Conservation (phyloP, 2,113 vertebrate genomes). For the Chaetodon auriga region DNA sequence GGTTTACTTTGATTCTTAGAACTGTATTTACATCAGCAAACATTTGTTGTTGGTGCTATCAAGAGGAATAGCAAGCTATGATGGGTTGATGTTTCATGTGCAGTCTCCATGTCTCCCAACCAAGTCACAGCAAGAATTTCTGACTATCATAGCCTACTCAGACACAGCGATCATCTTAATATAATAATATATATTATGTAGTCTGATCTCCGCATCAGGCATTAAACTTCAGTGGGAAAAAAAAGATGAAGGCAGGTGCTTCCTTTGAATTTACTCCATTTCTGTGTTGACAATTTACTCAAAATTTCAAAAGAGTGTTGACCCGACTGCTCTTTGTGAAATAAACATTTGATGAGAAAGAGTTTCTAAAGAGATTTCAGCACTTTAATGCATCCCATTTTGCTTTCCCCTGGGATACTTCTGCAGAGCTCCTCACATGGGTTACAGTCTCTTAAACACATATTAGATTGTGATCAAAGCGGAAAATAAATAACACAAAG, state of each 20-base stretch:
- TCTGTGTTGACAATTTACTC: background rate
- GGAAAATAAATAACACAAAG: background rate
- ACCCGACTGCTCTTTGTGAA: background rate
- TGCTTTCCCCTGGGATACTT: background rate
- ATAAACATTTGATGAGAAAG: slow-evolving; percentile 5
- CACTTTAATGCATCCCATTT: background rate
- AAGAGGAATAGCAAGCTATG: background rate
- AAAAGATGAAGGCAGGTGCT: background rate
- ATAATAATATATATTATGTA: background rate
- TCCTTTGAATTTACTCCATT: background rate
- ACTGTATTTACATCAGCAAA: background rate
- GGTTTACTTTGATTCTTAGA: background rate
- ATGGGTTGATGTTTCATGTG: background rate
- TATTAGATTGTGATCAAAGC: slow-evolving; percentile 10
- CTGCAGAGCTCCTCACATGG: background rate
- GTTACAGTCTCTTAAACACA: background rate
- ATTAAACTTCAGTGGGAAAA: background rate
- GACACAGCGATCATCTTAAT: slow-evolving; percentile 1
- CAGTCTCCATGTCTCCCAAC: background rate
- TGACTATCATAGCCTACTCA: background rate
- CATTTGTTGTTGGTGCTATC: background rate
- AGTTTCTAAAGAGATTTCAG: background rate
- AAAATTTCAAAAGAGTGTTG: background rate
- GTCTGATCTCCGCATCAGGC: background rate
- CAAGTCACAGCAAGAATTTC: background rate